phyloP scores from a whole-genome alignment of 2,888 invertebrate species.

The Apeira syringaria region DNA sequence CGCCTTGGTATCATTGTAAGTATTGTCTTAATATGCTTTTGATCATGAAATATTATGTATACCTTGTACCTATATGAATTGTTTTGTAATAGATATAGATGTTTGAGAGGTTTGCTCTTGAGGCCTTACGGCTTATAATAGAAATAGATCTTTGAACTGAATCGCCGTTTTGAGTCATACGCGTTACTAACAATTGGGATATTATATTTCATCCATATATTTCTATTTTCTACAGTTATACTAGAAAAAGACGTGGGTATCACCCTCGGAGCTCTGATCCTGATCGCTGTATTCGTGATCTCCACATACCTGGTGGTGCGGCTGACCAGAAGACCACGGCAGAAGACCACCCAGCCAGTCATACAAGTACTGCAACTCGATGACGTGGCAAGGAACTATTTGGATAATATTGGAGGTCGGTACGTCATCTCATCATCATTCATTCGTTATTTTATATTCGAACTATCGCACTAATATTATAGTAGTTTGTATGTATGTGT shows the following conservation, averaged over 20 bases:
- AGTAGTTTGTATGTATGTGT: too few relatives aligned
- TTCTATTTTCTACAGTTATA: slow-evolving; percentile 47
- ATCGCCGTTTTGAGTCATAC: too few relatives aligned
- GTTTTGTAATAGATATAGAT: neutral
- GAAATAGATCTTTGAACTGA: too few relatives aligned
- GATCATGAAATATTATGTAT: too few relatives aligned
- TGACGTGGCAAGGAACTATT: slow-evolving; percentile 68
- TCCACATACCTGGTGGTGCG: slow-evolving; percentile 57
- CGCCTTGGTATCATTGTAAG: slow-evolving; percentile 75
- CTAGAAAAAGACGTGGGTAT: slow-evolving; percentile 71
- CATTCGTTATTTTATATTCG: slow-evolving; percentile 15
- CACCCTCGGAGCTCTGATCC: slow-evolving; percentile 63
- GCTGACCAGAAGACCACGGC: slow-evolving; percentile 54
- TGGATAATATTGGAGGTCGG: slow-evolving; percentile 69
- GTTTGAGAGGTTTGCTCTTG: too few relatives aligned
- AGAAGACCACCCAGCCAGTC: slow-evolving; percentile 60
- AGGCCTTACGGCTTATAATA: too few relatives aligned
- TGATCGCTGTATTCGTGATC: slow-evolving; percentile 61
- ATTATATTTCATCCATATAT: neutral
- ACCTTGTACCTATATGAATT: too few relatives aligned
- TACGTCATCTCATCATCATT: slow-evolving; percentile 27
- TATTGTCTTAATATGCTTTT: too few relatives aligned
- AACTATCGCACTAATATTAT: too few relatives aligned
- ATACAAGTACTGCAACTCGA: slow-evolving; percentile 74
- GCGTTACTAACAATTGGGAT: too few relatives aligned